Evolutionary conservation across 1,140 invertebrate species (phyloP).

Genomic region (Drosophila funebris): DNA sequence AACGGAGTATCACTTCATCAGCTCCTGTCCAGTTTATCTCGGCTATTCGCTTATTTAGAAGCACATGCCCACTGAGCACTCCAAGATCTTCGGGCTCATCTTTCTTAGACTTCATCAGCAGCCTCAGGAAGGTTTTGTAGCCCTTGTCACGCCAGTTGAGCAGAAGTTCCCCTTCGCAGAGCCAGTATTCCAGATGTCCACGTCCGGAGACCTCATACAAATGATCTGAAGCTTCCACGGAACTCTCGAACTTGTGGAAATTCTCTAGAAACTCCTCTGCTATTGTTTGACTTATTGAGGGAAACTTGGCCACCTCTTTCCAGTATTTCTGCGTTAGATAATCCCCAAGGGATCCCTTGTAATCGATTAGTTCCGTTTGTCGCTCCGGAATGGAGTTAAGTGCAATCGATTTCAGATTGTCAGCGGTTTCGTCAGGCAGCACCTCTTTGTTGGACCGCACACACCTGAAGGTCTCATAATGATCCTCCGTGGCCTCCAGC

Average conservation of each 20-base stretch:
- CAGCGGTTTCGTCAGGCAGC: conserved; percentile 61
- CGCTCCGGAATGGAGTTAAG: conserved; percentile 60
- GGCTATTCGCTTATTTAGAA: conserved; percentile 84
- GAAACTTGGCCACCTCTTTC: conserved; percentile 56
- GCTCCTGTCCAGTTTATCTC: conserved; percentile 83
- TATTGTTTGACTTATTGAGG: conserved; percentile 56
- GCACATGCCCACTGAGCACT: conserved; percentile 74
- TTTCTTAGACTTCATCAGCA: conserved; percentile 84
- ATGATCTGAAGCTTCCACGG: conserved; percentile 86
- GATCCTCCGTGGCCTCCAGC: conserved; percentile 74
- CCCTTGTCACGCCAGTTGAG: conserved; percentile 87
- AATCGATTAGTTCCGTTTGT: conserved; percentile 62
- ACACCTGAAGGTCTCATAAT: conserved; percentile 76
- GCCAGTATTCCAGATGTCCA: conserved; percentile 85
- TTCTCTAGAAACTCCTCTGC: conserved; percentile 84
- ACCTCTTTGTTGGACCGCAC: conserved; percentile 79
- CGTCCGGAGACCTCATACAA: conserved; percentile 86
- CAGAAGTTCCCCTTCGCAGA: conserved; percentile 86
- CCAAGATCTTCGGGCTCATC: conserved; percentile 46
- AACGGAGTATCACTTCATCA: conserved; percentile 83
- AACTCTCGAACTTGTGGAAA: conserved; percentile 84
- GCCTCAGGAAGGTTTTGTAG: conserved; percentile 85
- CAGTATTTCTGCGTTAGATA: conserved; percentile 83
- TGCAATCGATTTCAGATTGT: conserved; percentile 59
- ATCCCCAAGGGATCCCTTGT: conserved; percentile 83